phyloP scores from a whole-genome alignment of 1,140 invertebrate genomes.

The Stratiolaelaps scimitus region DNA sequence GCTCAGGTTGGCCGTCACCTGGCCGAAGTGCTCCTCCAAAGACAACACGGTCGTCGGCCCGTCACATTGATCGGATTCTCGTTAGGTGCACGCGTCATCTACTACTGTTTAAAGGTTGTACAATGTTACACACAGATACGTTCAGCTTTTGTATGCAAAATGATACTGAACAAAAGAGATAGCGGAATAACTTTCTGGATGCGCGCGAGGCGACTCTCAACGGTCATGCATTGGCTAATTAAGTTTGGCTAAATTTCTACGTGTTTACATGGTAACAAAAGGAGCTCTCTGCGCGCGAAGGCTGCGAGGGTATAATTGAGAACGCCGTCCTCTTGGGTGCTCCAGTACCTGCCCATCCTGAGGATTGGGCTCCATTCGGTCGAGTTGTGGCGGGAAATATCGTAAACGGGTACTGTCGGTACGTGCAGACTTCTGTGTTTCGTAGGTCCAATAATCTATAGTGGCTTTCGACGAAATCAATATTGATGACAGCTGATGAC shows the following conservation, averaged over 20 bases:
- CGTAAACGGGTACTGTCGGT: constrained; percentile 55
- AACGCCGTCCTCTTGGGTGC: constrained; percentile 58
- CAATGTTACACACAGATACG: no score
- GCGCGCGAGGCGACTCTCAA: background rate
- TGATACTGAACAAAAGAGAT: background rate
- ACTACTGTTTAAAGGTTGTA: constrained; percentile 53
- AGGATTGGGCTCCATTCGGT: constrained; percentile 48
- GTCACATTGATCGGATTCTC: constrained; percentile 60
- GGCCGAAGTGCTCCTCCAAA: constrained; percentile 52
- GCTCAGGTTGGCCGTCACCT: constrained; percentile 55
- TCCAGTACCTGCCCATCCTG: constrained; percentile 48
- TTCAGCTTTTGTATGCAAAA: constrained; percentile 39
- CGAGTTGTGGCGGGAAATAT: constrained; percentile 52
- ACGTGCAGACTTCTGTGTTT: constrained; percentile 4
- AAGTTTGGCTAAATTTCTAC: no score
- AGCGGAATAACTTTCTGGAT: background rate
- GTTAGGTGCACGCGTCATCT: constrained; percentile 58
- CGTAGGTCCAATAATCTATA: no score
- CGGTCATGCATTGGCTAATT: no score
- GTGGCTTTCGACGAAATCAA: no score
- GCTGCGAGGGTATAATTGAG: constrained; percentile 53
- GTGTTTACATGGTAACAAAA: background rate
- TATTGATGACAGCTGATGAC: no score
- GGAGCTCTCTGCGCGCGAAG: constrained; percentile 33
- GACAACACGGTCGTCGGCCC: constrained; percentile 54